Evolutionary conservation across 2,113 vertebrate species (phyloP), one percentile per base, ranked within the genome.

Genomic region (Cheirogaleus medius): DNA sequence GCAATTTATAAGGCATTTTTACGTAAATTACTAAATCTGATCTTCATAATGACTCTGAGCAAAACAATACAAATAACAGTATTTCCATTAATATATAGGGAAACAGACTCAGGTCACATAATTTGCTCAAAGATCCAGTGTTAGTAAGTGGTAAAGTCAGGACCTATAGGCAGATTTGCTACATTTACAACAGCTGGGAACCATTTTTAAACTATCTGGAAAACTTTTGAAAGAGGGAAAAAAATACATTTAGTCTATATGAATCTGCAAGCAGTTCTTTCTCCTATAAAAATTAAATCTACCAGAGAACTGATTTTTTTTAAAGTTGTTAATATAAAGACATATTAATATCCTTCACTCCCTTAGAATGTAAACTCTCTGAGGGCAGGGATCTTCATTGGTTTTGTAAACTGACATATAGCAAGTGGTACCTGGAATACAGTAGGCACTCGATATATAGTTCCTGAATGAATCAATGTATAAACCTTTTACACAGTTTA

Each of bases 221-320:
- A 97, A 94, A 11, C 5, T 1, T 37, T 73, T 80, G 18, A 73
- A 91, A 90, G 54, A 86, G 56, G 10, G 32, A 8, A 94, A 87
- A 96, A 64, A 93, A 20, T 17, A 2, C 20, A 90, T 87, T 83
- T 90, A 73, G 21, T 66, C 37, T 90, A 90, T 27, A 73, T 15
- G 27, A 95, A 93, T 91, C 47, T 91, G 64, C 6, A 93, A 96
- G 47, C 39, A 95, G 8, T 58, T 91, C 27, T 90, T 91, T 73
- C 68, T 92, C 21, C 76, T 25, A 90, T 58, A 87, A 82, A 90
- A 90, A 56, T 49, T 86, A 94, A 86, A 81, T 49, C 54, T 13
- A 95, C 18, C 27, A 71, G 13, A 90, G 39, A 87, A 78, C 0
- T 37, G 8, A 80, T 29, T 21, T n/a, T n/a, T n/a, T 78, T 56